Evolutionary conservation across 37 sponge, comb jelly and placozoan genomes (phyloP).

Genomic region (Cliona cf. orientalis): DNA sequence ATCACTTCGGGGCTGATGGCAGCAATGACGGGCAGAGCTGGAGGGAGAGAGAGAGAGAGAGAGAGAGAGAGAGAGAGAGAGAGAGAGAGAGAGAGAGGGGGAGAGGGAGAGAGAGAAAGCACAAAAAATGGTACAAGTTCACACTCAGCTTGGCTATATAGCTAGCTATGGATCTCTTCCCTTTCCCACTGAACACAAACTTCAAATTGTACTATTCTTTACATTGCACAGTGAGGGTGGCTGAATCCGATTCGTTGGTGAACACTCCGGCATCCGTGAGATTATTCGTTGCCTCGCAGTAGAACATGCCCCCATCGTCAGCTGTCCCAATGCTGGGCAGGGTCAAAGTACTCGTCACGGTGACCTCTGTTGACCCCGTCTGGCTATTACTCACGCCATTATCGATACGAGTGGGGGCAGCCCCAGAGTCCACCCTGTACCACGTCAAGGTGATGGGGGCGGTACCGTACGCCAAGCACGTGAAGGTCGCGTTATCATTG

Average conservation of each 20-base stretch:
- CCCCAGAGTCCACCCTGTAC: background rate
- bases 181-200: too few relatives aligned
- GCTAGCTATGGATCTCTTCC: too few relatives aligned
- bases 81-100: background rate
- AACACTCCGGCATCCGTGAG: background rate
- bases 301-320: background rate
- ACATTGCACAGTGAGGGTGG: background rate
- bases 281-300: background rate
- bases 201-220: too few relatives aligned
- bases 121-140: background rate
- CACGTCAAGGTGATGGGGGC: background rate
- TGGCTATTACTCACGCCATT: background rate
- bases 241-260: background rate
- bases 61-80: background rate
- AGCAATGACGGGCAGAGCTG: background rate
- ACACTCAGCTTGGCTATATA: too few relatives aligned
- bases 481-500: background rate
- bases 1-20: background rate
- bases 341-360: background rate
- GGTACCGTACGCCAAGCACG: background rate
- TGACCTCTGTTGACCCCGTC: background rate
- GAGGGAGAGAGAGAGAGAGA: slow-evolving; percentile 12
- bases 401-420: background rate
- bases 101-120: background rate
- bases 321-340: background rate